A percentile compares a stretch with the other conserved stretches of the same genome.
phyloP scores from a whole-genome alignment of 2,888 invertebrate genomes.

The Mimachlamys varia region DNA sequence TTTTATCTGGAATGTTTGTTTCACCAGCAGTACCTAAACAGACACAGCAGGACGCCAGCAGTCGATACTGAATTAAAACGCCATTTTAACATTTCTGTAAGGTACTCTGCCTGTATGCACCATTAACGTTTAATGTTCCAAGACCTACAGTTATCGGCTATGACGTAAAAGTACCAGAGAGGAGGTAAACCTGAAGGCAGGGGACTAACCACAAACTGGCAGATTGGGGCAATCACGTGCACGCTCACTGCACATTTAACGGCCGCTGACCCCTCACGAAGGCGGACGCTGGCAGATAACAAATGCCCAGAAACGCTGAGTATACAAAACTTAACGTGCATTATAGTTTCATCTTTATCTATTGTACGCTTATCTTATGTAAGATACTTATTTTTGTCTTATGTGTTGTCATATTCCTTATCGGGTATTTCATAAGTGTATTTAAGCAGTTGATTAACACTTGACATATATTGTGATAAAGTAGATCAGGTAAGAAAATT shows the following conservation, averaged over 20 bases:
- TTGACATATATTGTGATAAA: no score
- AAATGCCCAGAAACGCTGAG: background rate
- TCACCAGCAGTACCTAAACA: background rate
- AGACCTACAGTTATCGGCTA: background rate
- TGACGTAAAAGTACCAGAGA: background rate
- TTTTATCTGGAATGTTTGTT: background rate
- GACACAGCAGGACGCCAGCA: background rate
- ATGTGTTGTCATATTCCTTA: no score
- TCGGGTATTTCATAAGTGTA: no score
- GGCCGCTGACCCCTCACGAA: background rate
- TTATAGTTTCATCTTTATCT: background rate
- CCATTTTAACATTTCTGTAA: background rate
- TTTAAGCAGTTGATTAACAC: no score
- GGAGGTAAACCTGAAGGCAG: background rate
- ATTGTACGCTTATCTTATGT: no score
- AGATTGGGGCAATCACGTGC: constrained; percentile 1
- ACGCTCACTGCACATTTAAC: background rate
- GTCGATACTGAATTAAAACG: background rate
- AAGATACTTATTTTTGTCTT: no score
- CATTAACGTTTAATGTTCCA: background rate
- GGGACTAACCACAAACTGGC: background rate
- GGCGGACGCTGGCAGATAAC: background rate
- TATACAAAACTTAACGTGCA: background rate
- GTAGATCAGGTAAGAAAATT: no score
- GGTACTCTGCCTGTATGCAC: background rate